These are phyloP conservation scores for Actinopyga echinites DNA, from an alignment of 53 echinoderm and acorn worm genomes.

Conservation along the genomic window DNA sequence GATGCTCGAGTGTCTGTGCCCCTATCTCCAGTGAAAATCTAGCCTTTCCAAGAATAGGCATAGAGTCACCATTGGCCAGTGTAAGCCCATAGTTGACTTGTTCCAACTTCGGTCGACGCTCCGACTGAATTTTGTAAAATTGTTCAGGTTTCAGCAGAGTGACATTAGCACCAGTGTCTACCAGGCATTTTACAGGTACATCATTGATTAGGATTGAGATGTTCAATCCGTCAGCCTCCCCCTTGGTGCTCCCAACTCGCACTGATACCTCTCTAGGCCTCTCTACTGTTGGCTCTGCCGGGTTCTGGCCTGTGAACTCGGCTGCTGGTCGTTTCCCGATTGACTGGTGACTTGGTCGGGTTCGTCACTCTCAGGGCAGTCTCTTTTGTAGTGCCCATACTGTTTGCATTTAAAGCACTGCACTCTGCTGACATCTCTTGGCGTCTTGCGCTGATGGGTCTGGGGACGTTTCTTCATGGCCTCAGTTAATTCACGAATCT, in stretches of 20 bases:
- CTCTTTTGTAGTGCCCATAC: slow-evolving; percentile 39
- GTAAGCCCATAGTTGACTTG: neutral
- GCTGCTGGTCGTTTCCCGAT: slow-evolving; percentile 47
- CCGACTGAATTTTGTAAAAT: neutral
- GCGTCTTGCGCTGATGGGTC: neutral
- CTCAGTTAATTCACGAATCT: neutral
- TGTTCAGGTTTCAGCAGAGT: slow-evolving; percentile 23
- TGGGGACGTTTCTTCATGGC: neutral
- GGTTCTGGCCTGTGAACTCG: slow-evolving; percentile 36
- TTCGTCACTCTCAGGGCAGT: slow-evolving; percentile 26
- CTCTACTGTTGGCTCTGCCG: neutral
- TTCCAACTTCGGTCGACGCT: neutral
- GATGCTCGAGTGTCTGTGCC: neutral
- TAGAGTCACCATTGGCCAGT: neutral
- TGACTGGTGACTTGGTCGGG: neutral
- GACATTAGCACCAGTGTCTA: slow-evolving; percentile 51
- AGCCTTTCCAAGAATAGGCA: slow-evolving; percentile 3
- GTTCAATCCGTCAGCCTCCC: slow-evolving; percentile 22
- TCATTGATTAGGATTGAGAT: neutral
- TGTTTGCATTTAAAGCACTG: slow-evolving; percentile 50
- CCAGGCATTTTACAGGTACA: neutral
- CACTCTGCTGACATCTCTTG: neutral
- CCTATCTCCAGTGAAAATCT: neutral
- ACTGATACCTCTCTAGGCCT: neutral
- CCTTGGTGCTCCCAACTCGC: slow-evolving; percentile 11